Base-by-base conservation (phyloP, 2,113 vertebrate species). In the Pangasianodon gigas region DNA sequence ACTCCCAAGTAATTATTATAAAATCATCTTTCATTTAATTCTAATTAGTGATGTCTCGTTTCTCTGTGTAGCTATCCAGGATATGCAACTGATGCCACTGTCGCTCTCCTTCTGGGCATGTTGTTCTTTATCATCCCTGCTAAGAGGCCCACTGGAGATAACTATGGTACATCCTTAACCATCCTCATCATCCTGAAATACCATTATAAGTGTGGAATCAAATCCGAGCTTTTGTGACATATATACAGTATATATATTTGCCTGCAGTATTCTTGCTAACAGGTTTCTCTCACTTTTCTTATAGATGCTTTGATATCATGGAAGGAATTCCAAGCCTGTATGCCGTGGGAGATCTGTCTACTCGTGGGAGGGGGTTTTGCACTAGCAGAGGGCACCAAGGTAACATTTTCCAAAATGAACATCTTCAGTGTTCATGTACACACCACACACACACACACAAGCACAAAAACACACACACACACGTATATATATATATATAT, bases 331-430 rank as follows among this genome's bases (percentile, higher is more conserved):
- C 97, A 99, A 95, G 93, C 95, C 84, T 97, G 96, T 87, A 98
- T 99, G 98, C 98, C 97, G 10, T 99, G 98, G 98, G 97, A 97
- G 90, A 98, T 98, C 92, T 95, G 95, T 88, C 95, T 99, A 90
- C 96, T 99, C 65, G 98, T 99, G 80, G 97, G 98, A 85, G 98
- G 98, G 1, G 98, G 98, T 14, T 99, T 99, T 94, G 98, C 97
- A 9, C 94, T 98, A 90, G 97, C 98, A 95, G 97, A 98, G 54
- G 98, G 97, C 75, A 97, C 97, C 88, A 95, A 98, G 97, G 97
- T 98, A 88, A 69, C 95, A 95, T 81, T 37, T 52, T 32, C 13
- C 37, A 37, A 19, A 82, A 21, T 46, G 8, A 60, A 62, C 26
- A 37, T 56, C 3, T 56, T 56, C 51, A 52, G 3, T 21, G 5